Percentiles rank a stretch among this genome's conserved stretches.
Evolutionary conservation across 2,113 vertebrate genomes (phyloP).

Genomic region (Emydura subglobosa): DNA sequence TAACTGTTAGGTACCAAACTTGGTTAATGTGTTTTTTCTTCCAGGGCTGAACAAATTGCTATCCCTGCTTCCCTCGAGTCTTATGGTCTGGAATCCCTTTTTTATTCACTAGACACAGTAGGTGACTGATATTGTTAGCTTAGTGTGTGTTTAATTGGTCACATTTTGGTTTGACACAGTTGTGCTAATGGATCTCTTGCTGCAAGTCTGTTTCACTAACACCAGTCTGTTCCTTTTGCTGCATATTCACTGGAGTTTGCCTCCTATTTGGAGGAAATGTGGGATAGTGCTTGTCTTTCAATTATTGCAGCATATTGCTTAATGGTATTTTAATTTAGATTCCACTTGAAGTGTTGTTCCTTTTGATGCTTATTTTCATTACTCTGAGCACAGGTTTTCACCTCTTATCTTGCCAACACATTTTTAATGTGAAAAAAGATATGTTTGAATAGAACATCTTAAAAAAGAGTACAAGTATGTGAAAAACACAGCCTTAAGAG

Average conservation of each 20-base stretch:
- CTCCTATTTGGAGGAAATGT: not conserved
- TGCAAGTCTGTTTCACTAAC: not conserved
- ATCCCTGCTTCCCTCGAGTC: not conserved
- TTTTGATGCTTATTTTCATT: slow-evolving; percentile 20
- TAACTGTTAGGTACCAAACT: not conserved
- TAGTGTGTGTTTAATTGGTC: slow-evolving; percentile 5
- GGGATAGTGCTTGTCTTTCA: not conserved
- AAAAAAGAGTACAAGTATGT: slow-evolving; percentile 16
- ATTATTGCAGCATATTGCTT: not conserved
- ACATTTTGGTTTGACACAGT: not conserved
- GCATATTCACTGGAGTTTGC: not conserved
- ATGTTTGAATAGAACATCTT: slow-evolving; percentile 49
- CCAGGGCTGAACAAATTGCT: not conserved
- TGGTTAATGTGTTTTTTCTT: not conserved
- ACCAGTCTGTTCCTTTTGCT: not conserved
- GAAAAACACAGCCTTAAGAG: slow-evolving; percentile 28
- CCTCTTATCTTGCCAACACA: slow-evolving; percentile 45
- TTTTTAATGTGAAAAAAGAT: not conserved
- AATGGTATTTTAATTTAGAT: not conserved
- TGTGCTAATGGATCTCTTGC: not conserved
- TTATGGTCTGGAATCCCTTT: not conserved
- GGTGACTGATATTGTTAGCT: not conserved
- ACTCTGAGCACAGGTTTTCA: slow-evolving; percentile 42
- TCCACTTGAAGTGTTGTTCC: slow-evolving; percentile 5
- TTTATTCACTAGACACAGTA: not conserved